Evolutionary conservation across 2,888 invertebrate species (phyloP).

Genomic region (Cerastoderma edule): DNA sequence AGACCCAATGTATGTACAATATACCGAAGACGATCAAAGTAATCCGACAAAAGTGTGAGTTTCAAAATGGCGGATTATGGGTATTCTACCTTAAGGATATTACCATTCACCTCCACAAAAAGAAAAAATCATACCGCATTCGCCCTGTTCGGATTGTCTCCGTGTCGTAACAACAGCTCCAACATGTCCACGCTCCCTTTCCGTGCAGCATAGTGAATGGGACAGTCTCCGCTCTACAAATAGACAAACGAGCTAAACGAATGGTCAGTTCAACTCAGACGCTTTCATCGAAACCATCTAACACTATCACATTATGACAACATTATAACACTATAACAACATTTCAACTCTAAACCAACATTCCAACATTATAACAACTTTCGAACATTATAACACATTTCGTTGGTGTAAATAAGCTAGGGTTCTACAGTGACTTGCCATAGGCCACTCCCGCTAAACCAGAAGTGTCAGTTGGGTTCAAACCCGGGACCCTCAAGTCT

Average conservation of each 20-base stretch:
- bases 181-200: constrained; percentile 6
- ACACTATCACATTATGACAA: neutral
- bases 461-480: no score
- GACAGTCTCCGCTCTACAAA: constrained; percentile 14
- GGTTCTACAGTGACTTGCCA: no score
- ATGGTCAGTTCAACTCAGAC: neutral
- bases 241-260: neutral
- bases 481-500: no score
- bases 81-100: neutral
- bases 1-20: neutral
- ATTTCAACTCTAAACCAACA: neutral
- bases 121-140: constrained; percentile 3
- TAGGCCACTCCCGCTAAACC: no score
- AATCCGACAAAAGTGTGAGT: neutral
- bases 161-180: constrained; percentile 6
- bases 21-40: neutral
- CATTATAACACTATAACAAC: neutral
- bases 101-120: neutral
- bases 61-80: neutral
- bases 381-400: no score
- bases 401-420: no score
- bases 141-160: constrained; percentile 11
- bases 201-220: constrained; percentile 20
- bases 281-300: neutral
- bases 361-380: no score